phyloP scores from a whole-genome alignment of 2,113 vertebrate genomes.

The Zeus faber region DNA sequence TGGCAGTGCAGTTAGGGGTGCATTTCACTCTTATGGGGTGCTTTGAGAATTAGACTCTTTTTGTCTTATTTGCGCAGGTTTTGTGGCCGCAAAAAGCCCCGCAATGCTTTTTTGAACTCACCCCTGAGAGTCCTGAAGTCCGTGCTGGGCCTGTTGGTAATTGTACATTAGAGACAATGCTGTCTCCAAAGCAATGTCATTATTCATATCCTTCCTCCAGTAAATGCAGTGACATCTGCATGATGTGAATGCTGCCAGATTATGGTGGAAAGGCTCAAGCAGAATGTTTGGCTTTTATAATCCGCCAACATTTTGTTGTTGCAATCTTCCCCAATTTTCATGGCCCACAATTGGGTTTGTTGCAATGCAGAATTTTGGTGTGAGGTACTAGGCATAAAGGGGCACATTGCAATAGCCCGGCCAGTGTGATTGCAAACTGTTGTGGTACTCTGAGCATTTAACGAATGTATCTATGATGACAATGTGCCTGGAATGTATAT shows the following conservation, averaged over 20 bases:
- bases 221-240: constrained; percentile 64
- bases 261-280: constrained; percentile 51
- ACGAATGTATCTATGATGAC: too few relatives aligned
- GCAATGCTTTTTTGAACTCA: too few relatives aligned
- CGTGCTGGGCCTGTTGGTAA: constrained; percentile 42
- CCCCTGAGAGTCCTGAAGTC: constrained; percentile 24
- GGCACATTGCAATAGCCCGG: too few relatives aligned
- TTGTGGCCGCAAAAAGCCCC: too few relatives aligned
- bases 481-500: too few relatives aligned
- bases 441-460: too few relatives aligned
- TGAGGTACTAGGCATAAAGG: not conserved
- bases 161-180: constrained; percentile 51
- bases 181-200: constrained; percentile 51
- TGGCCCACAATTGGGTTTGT: constrained; percentile 1
- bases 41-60: too few relatives aligned
- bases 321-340: constrained; percentile 31
- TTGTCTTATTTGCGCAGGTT: too few relatives aligned
- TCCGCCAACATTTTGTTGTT: constrained; percentile 59
- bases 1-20: too few relatives aligned
- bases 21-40: too few relatives aligned
- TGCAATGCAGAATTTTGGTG: constrained; percentile 16
- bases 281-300: constrained; percentile 49
- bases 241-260: constrained; percentile 64
- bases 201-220: constrained; percentile 48
- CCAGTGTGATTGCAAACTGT: constrained; percentile 15